Conservation (phyloP, 64 coral and sea anemone species). For the Porites lutea region DNA sequence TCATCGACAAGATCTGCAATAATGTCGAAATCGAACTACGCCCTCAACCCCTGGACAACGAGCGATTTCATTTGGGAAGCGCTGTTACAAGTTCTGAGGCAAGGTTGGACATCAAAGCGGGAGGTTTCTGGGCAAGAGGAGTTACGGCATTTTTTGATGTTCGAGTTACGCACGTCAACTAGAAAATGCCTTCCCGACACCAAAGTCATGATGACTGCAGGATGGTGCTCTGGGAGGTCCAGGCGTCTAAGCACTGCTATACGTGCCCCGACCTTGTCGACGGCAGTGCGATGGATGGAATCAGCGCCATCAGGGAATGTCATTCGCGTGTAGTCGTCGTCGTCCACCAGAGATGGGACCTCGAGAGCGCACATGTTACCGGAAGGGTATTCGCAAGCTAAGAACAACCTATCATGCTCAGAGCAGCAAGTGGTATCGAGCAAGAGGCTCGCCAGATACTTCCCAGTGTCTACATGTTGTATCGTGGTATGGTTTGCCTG, state of each 20-base stretch:
- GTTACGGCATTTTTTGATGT: too few species aligned
- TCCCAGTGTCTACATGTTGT: not conserved
- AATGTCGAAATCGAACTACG: too few species aligned
- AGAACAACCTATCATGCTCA: not conserved
- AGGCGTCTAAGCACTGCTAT: not conserved
- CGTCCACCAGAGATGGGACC: not conserved
- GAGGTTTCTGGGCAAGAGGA: too few species aligned
- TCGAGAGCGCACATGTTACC: not conserved
- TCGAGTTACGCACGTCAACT: too few species aligned
- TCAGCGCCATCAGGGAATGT: not conserved
- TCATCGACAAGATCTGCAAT: too few species aligned
- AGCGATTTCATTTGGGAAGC: too few species aligned
- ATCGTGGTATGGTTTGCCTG: not conserved
- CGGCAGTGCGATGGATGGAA: not conserved
- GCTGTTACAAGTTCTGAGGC: too few species aligned
- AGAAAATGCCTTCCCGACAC: too few species aligned
- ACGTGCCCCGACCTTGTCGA: not conserved
- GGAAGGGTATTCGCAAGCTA: not conserved
- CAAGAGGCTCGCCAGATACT: not conserved
- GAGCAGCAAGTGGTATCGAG: not conserved
- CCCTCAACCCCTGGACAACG: too few species aligned
- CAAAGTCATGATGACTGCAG: not conserved
- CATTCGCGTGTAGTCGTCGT: not conserved
- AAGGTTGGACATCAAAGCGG: too few species aligned
- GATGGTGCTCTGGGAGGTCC: not conserved